Evolutionary conservation across 2,113 vertebrate genomes (phyloP), one percentile per base, ranked within the genome.

Genomic region (Nothocercus julius): DNA sequence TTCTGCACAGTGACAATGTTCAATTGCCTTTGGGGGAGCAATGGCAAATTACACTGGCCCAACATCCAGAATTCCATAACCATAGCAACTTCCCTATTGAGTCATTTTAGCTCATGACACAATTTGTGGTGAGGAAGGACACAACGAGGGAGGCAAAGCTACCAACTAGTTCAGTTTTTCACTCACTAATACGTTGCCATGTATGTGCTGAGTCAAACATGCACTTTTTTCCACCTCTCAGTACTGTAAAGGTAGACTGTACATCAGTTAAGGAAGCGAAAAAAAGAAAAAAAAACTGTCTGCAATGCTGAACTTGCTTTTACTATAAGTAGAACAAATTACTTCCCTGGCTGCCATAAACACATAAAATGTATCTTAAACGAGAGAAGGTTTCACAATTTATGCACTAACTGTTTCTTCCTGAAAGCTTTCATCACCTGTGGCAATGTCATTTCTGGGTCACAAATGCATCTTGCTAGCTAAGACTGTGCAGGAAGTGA

Each of bases 241-340:
- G 87, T 27, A 95, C 75, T 94, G 73, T 69, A 63, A 96, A 97
- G 82, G 93, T 92, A 96, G 96, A 95, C 73, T 77, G 54, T 64
- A 72, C 6, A 93, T 87, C 87, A 77, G 61, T 22, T 75, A 53
- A 67, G 32, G 69, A 74, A 77, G 4, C 8, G 19, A 18, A 18
- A 45, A 36, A 36, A 36, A 36, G 9, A 15, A 4, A 17, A 53
- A 77, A 81, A 58, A 8, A 13, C 12, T 47, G 72, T 49, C 17
- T 87, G 63, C 97, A 97, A 93, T 97, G 96, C 90, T 98, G 95
- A 98, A 96, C 56, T 97, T 95, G 90, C 72, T 90, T 96, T 98
- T 95, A 77, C 73, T 95, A 92, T 93, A 96, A 95, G 91, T 77
- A 93, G 89, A 97, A 82, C 47, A 95, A 96, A 93, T 93, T 96